Conservation (phyloP, 2,113 vertebrate species). For the Bos taurus region ARS-UCD2.0 NC_037328.1:98129001-98129500, state of each 20-base stretch:
- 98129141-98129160: neutral
- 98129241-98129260: neutral
- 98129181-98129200: neutral
- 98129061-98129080: neutral
- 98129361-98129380: slow-evolving; percentile 15
- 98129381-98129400: slow-evolving; percentile 3
- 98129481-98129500: neutral
- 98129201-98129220: neutral
- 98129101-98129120: neutral
- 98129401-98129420: slow-evolving; percentile 42
- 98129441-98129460: neutral
- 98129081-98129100: neutral
- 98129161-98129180: neutral
- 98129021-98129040: neutral
- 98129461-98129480: neutral
- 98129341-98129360: neutral
- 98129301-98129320: neutral
- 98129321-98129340: neutral
- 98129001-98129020: neutral
- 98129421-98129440: neutral
- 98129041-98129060: neutral
- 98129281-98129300: neutral
- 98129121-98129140: neutral
- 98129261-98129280: neutral
- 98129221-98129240: neutral